These are phyloP conservation scores for Centroberyx gerrardi DNA, from an alignment of 2,797 vertebrate genomes.

Conservation along the genomic window DNA sequence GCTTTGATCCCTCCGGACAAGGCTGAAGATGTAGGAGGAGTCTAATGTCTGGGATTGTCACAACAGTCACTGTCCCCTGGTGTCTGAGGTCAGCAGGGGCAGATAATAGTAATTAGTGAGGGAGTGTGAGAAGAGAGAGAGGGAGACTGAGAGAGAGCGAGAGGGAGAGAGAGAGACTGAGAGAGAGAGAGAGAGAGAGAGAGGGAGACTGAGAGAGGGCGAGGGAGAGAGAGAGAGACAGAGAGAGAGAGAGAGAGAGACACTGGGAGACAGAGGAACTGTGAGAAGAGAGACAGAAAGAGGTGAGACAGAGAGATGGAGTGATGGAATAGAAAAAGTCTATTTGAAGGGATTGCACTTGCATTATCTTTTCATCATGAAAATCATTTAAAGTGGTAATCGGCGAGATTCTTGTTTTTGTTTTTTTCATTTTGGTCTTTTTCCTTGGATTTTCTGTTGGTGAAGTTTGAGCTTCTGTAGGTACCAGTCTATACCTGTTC, in stretches of 20 bases:
- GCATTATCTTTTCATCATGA: background rate
- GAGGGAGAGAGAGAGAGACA: background rate
- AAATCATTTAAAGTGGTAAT: background rate
- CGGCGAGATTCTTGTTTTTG: too few relatives aligned
- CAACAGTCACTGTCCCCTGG: conserved; percentile 50
- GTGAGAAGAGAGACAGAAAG: background rate
- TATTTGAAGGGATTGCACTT: background rate
- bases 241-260: conserved; percentile 23
- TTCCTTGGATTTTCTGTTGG: too few relatives aligned
- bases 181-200: conserved; percentile 4
- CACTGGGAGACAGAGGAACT: background rate
- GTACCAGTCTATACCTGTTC: too few relatives aligned
- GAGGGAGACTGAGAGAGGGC: background rate
- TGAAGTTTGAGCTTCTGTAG: too few relatives aligned
- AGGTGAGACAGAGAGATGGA: background rate
- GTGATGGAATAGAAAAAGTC: background rate
- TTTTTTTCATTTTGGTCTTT: too few relatives aligned
- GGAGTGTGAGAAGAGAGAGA: background rate
- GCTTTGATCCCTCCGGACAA: conserved; percentile 50
- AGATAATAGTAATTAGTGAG: conserved; percentile 54
- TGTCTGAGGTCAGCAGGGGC: conserved; percentile 52
- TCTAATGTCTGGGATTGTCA: conserved; percentile 60
- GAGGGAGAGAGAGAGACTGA: background rate
- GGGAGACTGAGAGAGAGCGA: conserved; percentile 2
- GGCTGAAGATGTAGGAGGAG: conserved; percentile 56